phyloP scores from a whole-genome alignment of 2,797 vertebrate genomes.

The Pterois miles region DNA sequence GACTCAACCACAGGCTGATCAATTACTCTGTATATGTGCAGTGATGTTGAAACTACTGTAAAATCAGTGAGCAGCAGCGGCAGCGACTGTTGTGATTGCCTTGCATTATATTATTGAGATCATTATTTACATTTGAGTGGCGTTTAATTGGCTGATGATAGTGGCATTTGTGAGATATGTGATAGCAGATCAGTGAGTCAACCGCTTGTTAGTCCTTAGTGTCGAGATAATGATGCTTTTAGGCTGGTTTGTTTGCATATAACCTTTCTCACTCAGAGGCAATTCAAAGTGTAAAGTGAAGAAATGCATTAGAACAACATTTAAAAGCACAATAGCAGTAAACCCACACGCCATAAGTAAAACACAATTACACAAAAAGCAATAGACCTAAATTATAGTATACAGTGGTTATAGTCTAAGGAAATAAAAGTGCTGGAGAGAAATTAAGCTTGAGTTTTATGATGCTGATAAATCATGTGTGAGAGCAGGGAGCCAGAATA shows the following conservation, averaged over 20 bases:
- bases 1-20: conserved; percentile 52
- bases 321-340: neutral
- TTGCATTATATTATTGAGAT: conserved; percentile 34
- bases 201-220: neutral
- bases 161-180: conserved; percentile 11
- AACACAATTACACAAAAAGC: neutral
- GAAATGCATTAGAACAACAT: neutral
- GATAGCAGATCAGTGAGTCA: conserved; percentile 7
- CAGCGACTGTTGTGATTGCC: conserved; percentile 38
- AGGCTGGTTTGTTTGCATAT: conserved; percentile 17
- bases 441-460: neutral
- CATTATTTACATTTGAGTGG: conserved; percentile 38
- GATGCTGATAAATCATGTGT: neutral
- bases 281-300: neutral
- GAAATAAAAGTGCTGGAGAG: neutral
- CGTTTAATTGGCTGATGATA: conserved; percentile 32
- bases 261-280: conserved; percentile 9
- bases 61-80: conserved; percentile 42
- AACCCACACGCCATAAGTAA: too few relatives aligned
- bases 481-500: neutral
- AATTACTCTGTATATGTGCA: conserved; percentile 49
- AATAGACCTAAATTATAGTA: neutral
- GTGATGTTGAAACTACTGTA: conserved; percentile 36
- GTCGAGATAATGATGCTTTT: conserved; percentile 3
- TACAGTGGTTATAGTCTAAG: neutral